Percentiles rank a stretch among this genome's conserved stretches.
These are phyloP conservation scores for Busseola fusca DNA, from an alignment of 2,888 invertebrate genomes.

Conservation along the genomic window DNA sequence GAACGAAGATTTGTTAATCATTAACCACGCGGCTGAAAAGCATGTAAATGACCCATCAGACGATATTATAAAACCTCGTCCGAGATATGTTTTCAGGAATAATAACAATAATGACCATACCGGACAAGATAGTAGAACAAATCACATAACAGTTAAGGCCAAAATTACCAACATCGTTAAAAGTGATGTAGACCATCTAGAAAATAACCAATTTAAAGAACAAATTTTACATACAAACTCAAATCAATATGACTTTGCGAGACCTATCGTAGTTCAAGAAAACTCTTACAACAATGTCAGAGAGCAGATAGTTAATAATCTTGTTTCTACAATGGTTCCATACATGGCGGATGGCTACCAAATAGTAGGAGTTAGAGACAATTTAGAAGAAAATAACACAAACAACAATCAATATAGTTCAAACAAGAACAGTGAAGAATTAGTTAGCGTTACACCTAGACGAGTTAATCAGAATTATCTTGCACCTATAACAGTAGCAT, in stretches of 20 bases:
- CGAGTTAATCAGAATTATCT: slow-evolving; percentile 88
- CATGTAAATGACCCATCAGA: slow-evolving; percentile 72
- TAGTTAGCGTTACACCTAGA: slow-evolving; percentile 87
- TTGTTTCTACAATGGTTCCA: slow-evolving; percentile 84
- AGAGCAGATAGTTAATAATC: slow-evolving; percentile 79
- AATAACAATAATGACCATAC: slow-evolving; percentile 58
- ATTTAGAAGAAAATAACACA: slow-evolving; percentile 66
- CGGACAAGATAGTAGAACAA: slow-evolving; percentile 65
- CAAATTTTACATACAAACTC: slow-evolving; percentile 66
- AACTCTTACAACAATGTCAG: slow-evolving; percentile 71
- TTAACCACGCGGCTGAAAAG: slow-evolving; percentile 88
- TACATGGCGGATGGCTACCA: slow-evolving; percentile 84
- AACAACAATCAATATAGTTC: slow-evolving; percentile 60
- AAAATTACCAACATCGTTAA: slow-evolving; percentile 79
- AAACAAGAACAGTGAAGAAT: slow-evolving; percentile 62
- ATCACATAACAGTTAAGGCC: slow-evolving; percentile 77
- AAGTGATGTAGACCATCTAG: slow-evolving; percentile 68
- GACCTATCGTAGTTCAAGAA: slow-evolving; percentile 87
- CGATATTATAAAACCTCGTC: slow-evolving; percentile 77
- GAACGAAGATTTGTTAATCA: slow-evolving; percentile 90
- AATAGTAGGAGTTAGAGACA: slow-evolving; percentile 80
- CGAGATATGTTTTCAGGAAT: slow-evolving; percentile 66
- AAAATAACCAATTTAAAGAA: slow-evolving; percentile 65
- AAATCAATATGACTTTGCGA: slow-evolving; percentile 77
- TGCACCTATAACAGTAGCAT: slow-evolving; percentile 90